These are phyloP conservation scores for Nephrocerus scutellatus DNA, from an alignment of 2,888 invertebrate genomes.

Conservation along the genomic window DNA sequence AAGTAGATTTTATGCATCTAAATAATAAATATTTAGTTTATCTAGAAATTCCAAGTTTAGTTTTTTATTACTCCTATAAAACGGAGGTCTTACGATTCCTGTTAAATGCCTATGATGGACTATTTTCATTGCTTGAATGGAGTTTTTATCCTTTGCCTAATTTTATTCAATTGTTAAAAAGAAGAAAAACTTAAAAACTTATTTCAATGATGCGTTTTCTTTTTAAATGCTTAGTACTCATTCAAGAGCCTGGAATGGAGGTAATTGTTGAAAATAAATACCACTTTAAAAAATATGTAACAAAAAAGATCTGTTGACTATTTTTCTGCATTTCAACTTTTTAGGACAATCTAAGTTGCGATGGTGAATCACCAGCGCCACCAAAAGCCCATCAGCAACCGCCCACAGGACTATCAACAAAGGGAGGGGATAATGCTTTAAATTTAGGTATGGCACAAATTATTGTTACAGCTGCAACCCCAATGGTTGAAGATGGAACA, in stretches of 20 bases:
- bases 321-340: conserved; percentile 13
- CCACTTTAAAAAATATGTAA: neutral
- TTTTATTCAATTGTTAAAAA: too few species aligned
- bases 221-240: conserved; percentile 40
- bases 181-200: too few species aligned
- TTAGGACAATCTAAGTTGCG: conserved; percentile 41
- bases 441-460: conserved; percentile 82
- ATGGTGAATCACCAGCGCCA: conserved; percentile 38
- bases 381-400: conserved; percentile 29
- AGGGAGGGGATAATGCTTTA: conserved; percentile 50
- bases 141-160: too few species aligned
- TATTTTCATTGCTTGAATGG: too few species aligned
- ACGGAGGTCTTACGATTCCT: too few species aligned
- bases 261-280: conserved; percentile 27
- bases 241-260: conserved; percentile 44
- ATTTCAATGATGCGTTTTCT: conserved; percentile 23
- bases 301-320: too few species aligned
- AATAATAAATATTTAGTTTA: too few species aligned
- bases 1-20: too few species aligned
- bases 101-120: too few species aligned
- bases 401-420: conserved; percentile 22
- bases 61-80: too few species aligned
- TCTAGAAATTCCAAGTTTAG: too few species aligned
- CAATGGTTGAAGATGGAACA: conserved; percentile 75
- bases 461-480: conserved; percentile 89